phyloP scores from a whole-genome alignment of 2,888 invertebrate species.

The Lasioglossum vierecki region DNA sequence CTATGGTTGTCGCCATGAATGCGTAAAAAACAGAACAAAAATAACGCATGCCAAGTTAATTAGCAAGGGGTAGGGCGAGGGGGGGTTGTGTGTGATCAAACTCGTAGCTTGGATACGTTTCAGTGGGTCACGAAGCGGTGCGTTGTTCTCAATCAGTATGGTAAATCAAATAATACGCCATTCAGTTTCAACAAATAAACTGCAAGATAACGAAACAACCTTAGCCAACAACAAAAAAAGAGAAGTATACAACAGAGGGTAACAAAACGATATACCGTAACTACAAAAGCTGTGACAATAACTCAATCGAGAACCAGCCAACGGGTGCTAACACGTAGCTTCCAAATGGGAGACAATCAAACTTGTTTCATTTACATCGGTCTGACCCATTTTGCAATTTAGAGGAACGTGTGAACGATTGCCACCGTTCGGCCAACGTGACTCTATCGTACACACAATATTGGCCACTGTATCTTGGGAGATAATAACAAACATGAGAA shows the following conservation, averaged over 20 bases:
- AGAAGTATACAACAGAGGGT: constrained; percentile 34
- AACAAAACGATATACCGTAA: constrained; percentile 26
- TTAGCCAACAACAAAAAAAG: constrained; percentile 33
- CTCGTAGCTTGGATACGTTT: constrained; percentile 17
- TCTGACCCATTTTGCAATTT: constrained; percentile 29
- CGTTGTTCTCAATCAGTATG: constrained; percentile 31
- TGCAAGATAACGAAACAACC: constrained; percentile 28
- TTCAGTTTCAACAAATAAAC: constrained; percentile 38
- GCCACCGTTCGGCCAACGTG: constrained; percentile 26
- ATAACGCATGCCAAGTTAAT: constrained; percentile 47
- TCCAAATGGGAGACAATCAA: constrained; percentile 29
- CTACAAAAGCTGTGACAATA: constrained; percentile 19
- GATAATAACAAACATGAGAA: constrained; percentile 28
- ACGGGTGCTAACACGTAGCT: constrained; percentile 31
- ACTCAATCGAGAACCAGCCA: constrained; percentile 28
- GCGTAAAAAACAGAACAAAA: constrained; percentile 33
- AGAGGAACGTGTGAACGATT: constrained; percentile 37
- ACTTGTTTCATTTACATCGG: constrained; percentile 25
- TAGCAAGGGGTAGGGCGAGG: background rate
- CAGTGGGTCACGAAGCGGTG: constrained; percentile 34
- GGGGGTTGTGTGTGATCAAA: constrained; percentile 18
- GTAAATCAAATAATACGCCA: constrained; percentile 46
- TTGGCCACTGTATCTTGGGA: constrained; percentile 9
- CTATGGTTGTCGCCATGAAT: constrained; percentile 9
- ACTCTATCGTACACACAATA: constrained; percentile 23